Base-by-base conservation (phyloP, 2,797 vertebrate genomes). In the Diglossa cyanea region DNA sequence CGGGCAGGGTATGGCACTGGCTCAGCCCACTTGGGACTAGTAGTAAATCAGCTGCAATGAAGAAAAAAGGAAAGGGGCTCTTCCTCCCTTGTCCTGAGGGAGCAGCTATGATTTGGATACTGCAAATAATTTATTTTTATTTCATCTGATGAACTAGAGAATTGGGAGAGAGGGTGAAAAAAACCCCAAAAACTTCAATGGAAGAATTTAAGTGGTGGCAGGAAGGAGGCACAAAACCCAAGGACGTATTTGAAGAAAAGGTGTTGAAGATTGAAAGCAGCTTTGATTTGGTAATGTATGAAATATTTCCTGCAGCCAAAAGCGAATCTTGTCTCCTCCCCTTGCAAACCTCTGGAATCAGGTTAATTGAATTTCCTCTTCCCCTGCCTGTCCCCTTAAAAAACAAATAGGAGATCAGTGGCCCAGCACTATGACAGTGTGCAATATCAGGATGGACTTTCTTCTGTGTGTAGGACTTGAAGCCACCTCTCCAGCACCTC, bases 111-210 rank as follows among this genome's bases (percentile, higher is more conserved):
- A 76, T 86, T 67, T 86, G 63, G 55, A 28, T 73, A 24, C 44
- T 42, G 66, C 21, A 72, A 67, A 89, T 91, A 50, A 67, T 85
- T 87, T 89, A 20, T 85, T 91, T 85, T 65, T 16, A 18, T 86
- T 93, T 92, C 62, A 45, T 82, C 37, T 94, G 73, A 89, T 94
- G 61, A 89, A 74, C 48, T 55, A 23, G 55, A 82, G 80, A 87
- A 76, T 24, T 60, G n/a, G 51, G 11, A 45, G 45, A 24, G 31
- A 26, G 19, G 6, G 19, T 8, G 1, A 2, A 33, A 44, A 53
- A 63, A 44, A 4, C 17, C 35, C 35, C 57, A 60, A 20, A 60
- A 60, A 14, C 48, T 75, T 57, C 6, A 28, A 0, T 44, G 28
- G 74, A 63, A 63, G 50, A 80, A 47, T 62, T 79, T 53, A 62